Evolutionary conservation across 2,113 vertebrate species (phyloP), one percentile per base, ranked within the genome.

Genomic region (Bombycilla garrulus): DNA sequence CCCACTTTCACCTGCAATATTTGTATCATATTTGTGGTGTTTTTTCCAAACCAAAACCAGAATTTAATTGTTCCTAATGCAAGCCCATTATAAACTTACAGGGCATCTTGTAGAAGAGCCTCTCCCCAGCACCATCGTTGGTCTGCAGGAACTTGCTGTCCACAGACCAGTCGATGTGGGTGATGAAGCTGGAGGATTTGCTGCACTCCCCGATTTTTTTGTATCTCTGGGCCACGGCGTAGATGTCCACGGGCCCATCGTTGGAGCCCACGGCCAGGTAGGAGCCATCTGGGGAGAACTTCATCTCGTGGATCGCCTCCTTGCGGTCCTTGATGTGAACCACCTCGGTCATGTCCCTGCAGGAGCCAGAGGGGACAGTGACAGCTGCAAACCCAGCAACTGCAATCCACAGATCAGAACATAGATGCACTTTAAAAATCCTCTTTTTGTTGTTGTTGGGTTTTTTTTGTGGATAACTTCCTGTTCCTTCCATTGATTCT

Each of bases 271-370:
- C 99, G 0, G 99, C 99, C 72, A 99, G 98, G 94, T 98, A 99
- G 84, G 98, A 98, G 29, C 99, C 99, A 16, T 99, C 99, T 0
- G 99, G 99, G 33, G 99, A 99, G 82, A 99, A 99, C 91, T 99
- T 99, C 97, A 99, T 98, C 97, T 99, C 99, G 4, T 99, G 99
- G 95, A 99, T 99, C 57, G 99, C 99, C 96, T 99, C 99, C 97
- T 99, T 99, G 64, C 99, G 97, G 95, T 99, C 99, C 96, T 99
- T 99, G 92, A 99, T 99, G 97, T 99, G 99, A 70, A 99, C 99
- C 9, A 99, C 98, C 97, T 99, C 99, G 2, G 99, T 99, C 99
- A 99, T 99, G 97, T 99, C 99, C 98, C 99, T 99, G 96, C 58
- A 94, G 86, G 57, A 95, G 80, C 57, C 91, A 81, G 57, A 26